phyloP scores from a whole-genome alignment of 2,888 invertebrate genomes.

The Scaptomyza parva region DNA sequence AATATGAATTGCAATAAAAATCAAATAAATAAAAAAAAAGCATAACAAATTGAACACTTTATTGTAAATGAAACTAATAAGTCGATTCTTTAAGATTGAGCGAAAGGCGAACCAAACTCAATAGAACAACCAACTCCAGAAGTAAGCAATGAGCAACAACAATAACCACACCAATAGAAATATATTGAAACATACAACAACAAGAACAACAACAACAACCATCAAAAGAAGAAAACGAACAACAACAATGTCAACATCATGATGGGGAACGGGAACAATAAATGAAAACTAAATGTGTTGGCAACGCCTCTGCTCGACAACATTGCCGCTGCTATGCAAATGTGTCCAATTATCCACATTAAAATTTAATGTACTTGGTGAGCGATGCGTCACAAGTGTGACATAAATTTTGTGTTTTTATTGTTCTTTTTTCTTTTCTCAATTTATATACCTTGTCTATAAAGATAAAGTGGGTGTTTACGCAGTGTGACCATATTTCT shows the following conservation, averaged over 20 bases:
- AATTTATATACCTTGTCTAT: neutral
- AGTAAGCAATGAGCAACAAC: neutral
- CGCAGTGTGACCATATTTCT: neutral
- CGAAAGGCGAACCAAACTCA: neutral
- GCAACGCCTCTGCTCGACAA: conserved; percentile 21
- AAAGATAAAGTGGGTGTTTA: neutral
- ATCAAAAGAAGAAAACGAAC: neutral
- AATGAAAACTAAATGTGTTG: conserved; percentile 72
- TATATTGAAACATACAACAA: no score
- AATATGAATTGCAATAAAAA: no score
- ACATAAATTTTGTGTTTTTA: neutral
- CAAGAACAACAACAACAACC: neutral
- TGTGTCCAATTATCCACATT: neutral
- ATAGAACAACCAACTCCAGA: neutral
- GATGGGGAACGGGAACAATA: conserved; percentile 66
- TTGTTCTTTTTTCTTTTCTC: neutral
- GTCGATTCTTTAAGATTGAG: no score
- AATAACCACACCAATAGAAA: conserved; percentile 9
- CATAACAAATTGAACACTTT: no score
- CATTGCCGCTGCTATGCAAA: neutral
- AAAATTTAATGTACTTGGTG: neutral
- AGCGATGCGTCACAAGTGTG: neutral
- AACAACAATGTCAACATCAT: conserved; percentile 36
- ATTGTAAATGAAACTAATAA: no score
- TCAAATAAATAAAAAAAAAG: no score